Evolutionary conservation across 1,140 invertebrate species (phyloP), one percentile per base, ranked within the genome.

Genomic region (Scaptomyza hsui): DNA sequence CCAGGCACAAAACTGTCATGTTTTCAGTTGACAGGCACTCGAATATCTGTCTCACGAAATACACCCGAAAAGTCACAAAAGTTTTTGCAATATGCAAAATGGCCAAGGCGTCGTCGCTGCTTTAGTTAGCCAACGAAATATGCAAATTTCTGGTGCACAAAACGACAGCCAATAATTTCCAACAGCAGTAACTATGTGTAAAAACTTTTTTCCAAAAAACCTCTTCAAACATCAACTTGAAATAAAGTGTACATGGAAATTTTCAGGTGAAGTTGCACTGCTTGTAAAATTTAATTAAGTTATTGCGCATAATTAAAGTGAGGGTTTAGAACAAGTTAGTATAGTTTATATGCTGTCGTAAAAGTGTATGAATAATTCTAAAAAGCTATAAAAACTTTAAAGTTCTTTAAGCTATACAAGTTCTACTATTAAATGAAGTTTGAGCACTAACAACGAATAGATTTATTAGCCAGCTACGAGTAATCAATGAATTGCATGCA

Each of bases 251-350:
- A 49, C 24, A 68, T 48, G 55, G 21, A 60, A 37, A 47, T 41
- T 53, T 48, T 39, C 4, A 9, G 1, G 15, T 12, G 24, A 7
- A 56, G 37, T 51, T 57, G 7, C 44, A 19, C 44, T 57, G 53
- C 48, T 45, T 41, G 24, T 39, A 44, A 79, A 83, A 71, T 80
- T 85, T 57, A 83, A 83, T 83, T 83, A 80, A 79, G 55, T 79
- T 68, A 67, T 69, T 57, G 21, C 44, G 62, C 32, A 62, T 76
- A 78, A 75, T 72, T 83, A 56, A 48, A 45, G 29, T 59, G 29
- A 16, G 13, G 53, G 39, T 32, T 26, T n/a, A 19, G 26, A 35
- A 15, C 60, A 53, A 52, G 21, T 41, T 16, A 41, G 59, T 52
- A 15, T 5, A 32, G 45, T 49, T 32, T 52, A 42, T 52, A 42